Evolutionary conservation across 35 echinoderm and acorn worm genomes (phyloP).

Genomic region (Eucidaris tribuloides): DNA sequence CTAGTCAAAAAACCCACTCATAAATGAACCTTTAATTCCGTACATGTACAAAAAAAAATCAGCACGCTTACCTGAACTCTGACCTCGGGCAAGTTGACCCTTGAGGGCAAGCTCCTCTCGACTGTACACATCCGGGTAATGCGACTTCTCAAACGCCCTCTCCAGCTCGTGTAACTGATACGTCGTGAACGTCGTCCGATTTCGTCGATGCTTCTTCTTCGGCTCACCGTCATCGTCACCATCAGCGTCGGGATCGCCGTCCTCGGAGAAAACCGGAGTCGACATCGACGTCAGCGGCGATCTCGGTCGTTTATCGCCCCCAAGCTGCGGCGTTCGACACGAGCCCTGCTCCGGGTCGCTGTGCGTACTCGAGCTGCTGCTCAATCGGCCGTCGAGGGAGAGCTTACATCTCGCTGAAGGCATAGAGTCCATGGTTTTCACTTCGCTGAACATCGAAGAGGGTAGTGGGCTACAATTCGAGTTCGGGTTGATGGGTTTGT

Average conservation of each 20-base stretch:
- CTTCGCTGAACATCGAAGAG: no score
- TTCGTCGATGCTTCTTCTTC: conserved; percentile 92
- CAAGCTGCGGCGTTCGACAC: no score
- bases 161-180: conserved; percentile 96
- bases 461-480: no score
- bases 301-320: not conserved
- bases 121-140: conserved; percentile 98
- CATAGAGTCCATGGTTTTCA: no score
- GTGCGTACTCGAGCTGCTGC: no score
- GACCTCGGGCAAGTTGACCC: conserved; percentile 93
- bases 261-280: not conserved
- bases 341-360: no score
- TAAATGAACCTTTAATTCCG: no score
- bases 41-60: no score
- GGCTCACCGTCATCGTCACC: conserved; percentile 21
- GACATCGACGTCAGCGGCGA: not conserved
- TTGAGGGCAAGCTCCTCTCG: conserved; percentile 87
- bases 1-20: no score
- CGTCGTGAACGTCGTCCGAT: conserved; percentile 92
- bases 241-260: not conserved
- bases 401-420: no score
- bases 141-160: conserved; percentile 92
- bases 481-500: no score
- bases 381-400: no score
- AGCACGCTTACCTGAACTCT: conserved; percentile 97